Conservation (phyloP, 2,797 vertebrate genomes). For the Argentina silus region DNA sequence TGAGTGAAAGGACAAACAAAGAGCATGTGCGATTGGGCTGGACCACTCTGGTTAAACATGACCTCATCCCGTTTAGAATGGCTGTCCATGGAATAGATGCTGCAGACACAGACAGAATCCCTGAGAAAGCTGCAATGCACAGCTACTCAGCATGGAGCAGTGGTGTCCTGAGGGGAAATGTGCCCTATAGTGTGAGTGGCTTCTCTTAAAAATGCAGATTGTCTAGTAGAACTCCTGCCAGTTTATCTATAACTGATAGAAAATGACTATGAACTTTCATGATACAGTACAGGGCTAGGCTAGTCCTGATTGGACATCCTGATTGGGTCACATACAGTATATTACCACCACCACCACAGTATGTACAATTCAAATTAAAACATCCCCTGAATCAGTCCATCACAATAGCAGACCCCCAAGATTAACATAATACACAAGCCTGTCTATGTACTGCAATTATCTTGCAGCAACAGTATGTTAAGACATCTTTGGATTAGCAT, state of each 20-base stretch:
- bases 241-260: not conserved
- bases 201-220: not conserved
- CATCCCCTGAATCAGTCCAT: slow-evolving; percentile 42
- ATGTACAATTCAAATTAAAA: slow-evolving; percentile 48
- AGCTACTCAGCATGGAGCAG: not conserved
- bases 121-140: not conserved
- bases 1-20: not conserved
- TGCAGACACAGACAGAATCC: not conserved
- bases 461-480: not conserved
- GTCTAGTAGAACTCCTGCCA: no score
- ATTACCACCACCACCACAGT: not conserved
- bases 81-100: not conserved
- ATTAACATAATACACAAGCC: slow-evolving; percentile 11
- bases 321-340: not conserved
- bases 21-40: not conserved
- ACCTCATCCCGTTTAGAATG: not conserved
- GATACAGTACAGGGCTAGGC: not conserved
- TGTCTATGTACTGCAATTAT: not conserved
- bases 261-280: not conserved
- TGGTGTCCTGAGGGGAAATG: not conserved
- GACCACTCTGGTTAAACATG: not conserved
- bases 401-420: slow-evolving; percentile 33
- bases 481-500: slow-evolving; percentile 7
- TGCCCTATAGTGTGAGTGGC: not conserved
- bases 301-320: not conserved